Evolutionary conservation across 2,797 vertebrate genomes (phyloP), one percentile per base, ranked within the genome.

Genomic region (Spinus pinus): DNA sequence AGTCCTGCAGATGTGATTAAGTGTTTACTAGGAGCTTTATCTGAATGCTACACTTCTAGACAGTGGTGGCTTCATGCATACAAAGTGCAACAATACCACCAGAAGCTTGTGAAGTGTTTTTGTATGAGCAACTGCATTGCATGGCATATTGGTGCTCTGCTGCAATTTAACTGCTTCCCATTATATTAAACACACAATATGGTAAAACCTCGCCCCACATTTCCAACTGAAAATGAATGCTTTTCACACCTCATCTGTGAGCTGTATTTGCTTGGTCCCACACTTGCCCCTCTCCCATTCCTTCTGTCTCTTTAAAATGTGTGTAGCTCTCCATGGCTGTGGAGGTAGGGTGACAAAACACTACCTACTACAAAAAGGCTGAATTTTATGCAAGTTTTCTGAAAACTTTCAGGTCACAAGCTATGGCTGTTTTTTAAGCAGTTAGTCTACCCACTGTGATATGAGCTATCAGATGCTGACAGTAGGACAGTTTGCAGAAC

Each of bases 201-300:
- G 66, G 50, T 78, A 57, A 82, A 94, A 67, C 8, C 39, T 88
- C 72, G 83, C 78, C 69, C 17, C 53, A 23, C 65, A 19, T 35
- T 74, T 92, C 35, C 62, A 87, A 41, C 61, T 51, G 64, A 93
- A 93, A 96, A 89, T 46, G 91, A 80, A 78, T 37, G 51, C 25
- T 41, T 91, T 88, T 92, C 75, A 57, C 58, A 79, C 62, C 69
- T 91, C 74, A 72, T 86, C 81, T 85, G 61, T 11, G 71, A 57
- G 30, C 86, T 64, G 16, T 73, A 86, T 88, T 67, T 65, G 12
- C 69, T 85, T 62, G 61, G 72, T 85, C 31, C 88, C 69, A 74
- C 57, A 77, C 61, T 93, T 61, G 24, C 66, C 10, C 51, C 42
- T 85, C 53, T 95, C 27, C 39, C 28, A 12, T 85, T 57, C 74